Percentiles rank a stretch among this genome's conserved stretches.
These are phyloP conservation scores for Micromesistius poutassou DNA, from an alignment of 2,797 vertebrate species.

Conservation along the genomic window DNA sequence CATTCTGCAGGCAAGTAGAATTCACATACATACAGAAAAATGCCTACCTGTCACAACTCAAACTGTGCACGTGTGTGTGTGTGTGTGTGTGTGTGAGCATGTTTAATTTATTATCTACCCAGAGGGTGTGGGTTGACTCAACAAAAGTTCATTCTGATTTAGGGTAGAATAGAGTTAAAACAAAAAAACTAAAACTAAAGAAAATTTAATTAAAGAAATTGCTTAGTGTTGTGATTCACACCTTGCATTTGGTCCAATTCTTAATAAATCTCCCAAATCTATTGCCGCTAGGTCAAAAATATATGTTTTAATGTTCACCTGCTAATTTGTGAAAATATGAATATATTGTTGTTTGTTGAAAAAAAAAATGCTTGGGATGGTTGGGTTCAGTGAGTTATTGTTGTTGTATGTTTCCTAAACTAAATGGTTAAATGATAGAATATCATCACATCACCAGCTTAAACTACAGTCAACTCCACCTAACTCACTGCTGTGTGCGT, in stretches of 20 bases:
- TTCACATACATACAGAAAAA: background rate
- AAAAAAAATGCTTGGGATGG: no score
- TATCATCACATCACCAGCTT: no score
- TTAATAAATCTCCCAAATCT: background rate
- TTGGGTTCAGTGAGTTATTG: no score
- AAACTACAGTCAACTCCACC: background rate
- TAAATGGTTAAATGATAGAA: no score
- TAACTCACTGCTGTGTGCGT: background rate
- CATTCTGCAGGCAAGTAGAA: background rate
- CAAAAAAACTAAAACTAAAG: constrained; percentile 47
- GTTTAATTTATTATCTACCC: constrained; percentile 18
- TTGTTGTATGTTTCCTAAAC: no score
- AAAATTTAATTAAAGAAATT: constrained; percentile 40
- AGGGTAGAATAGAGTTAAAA: constrained; percentile 44
- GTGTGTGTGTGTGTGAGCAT: background rate
- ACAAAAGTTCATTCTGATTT: constrained; percentile 24
- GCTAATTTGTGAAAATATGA: background rate
- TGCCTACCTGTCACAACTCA: constrained; percentile 3
- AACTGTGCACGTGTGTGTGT: constrained; percentile 2
- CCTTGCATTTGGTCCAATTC: background rate
- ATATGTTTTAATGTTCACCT: background rate
- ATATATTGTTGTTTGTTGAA: no score
- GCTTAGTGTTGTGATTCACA: constrained; percentile 47
- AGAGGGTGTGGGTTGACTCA: constrained; percentile 24
- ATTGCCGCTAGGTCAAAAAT: background rate